Conservation (phyloP, 2,797 vertebrate species). For the Gambusia yucatana region DNA sequence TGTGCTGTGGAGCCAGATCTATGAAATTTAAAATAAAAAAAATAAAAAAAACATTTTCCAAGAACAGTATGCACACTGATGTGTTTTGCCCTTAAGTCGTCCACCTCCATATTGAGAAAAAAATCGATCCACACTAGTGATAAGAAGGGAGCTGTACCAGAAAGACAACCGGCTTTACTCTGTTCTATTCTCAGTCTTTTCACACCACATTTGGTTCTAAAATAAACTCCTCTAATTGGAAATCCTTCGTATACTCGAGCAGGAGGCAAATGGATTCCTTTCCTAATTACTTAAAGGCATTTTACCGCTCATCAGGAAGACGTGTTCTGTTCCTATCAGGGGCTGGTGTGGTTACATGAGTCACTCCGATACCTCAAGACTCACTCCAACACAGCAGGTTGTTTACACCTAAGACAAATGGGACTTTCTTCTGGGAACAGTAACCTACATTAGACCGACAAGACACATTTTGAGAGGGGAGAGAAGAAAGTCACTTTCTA, state of each 20-base stretch:
- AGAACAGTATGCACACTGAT: not conserved
- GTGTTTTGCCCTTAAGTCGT: not conserved
- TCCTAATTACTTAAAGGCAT: slow-evolving; percentile 4
- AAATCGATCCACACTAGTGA: not conserved
- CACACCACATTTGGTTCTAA: not conserved
- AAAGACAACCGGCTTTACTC: not conserved
- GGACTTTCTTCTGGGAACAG: not conserved
- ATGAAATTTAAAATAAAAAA: not conserved
- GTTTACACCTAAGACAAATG: not conserved
- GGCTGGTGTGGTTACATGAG: not conserved
- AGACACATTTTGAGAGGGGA: not conserved
- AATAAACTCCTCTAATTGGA: not conserved
- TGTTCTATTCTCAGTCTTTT: not conserved
- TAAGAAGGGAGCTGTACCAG: not conserved
- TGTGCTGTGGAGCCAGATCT: not conserved
- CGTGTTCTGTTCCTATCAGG: not conserved
- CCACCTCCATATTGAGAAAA: not conserved
- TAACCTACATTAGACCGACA: not conserved
- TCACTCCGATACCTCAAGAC: not conserved
- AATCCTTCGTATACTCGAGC: not conserved
- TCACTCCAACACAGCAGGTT: not conserved
- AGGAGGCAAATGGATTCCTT: not conserved
- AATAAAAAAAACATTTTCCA: not conserved
- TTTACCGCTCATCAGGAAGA: not conserved
- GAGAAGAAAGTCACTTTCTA: not conserved